Evolutionary conservation across 1,140 invertebrate genomes (phyloP).

Genomic region (Eciton burchellii): DNA sequence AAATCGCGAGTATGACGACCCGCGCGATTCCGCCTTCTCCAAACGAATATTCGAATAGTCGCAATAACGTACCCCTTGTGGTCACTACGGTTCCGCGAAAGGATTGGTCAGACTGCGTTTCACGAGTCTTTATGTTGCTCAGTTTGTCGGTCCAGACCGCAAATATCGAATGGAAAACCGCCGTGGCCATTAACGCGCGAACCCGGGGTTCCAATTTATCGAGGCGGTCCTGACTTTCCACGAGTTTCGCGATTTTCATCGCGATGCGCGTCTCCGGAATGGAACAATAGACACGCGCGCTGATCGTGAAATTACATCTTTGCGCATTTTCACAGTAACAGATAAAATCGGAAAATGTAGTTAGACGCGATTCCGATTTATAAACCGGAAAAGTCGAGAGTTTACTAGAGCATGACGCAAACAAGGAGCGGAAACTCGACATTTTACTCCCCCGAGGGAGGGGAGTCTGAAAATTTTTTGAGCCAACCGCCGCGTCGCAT

Average conservation of each 20-base stretch:
- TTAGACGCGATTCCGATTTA: neutral
- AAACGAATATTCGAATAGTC: slow-evolving; percentile 53
- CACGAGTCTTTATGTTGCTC: slow-evolving; percentile 75
- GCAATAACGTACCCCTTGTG: slow-evolving; percentile 75
- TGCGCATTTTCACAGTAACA: too few species aligned
- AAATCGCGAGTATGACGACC: slow-evolving; percentile 50
- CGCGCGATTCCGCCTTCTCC: slow-evolving; percentile 33
- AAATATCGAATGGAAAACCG: slow-evolving; percentile 63
- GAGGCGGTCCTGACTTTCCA: slow-evolving; percentile 13
- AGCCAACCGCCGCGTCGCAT: too few species aligned
- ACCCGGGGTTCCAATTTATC: slow-evolving; percentile 33
- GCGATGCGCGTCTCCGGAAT: neutral
- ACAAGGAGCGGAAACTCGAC: neutral
- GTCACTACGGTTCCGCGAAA: slow-evolving; percentile 70
- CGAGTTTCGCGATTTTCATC: neutral
- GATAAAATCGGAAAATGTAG: neutral
- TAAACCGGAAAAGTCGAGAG: neutral
- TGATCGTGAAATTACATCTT: neutral
- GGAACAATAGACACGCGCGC: neutral
- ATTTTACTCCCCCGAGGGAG: neutral
- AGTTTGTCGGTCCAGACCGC: slow-evolving; percentile 75
- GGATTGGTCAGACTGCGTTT: slow-evolving; percentile 74
- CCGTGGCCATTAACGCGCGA: slow-evolving; percentile 62
- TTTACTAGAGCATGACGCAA: neutral
- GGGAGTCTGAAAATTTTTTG: neutral